Conservation (phyloP, 2,797 vertebrate genomes). For the Clarias pachynema region DNA sequence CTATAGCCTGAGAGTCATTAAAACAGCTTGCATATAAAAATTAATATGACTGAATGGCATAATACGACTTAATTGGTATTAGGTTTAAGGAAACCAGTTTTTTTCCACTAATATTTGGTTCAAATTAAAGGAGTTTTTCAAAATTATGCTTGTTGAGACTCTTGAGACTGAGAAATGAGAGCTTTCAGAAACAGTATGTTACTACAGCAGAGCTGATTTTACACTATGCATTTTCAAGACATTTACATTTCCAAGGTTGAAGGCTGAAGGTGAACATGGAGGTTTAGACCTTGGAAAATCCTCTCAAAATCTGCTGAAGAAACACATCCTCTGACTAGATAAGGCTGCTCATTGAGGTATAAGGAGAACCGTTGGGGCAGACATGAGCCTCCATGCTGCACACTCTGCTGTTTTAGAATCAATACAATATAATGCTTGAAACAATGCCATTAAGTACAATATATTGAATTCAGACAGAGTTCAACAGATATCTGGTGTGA, state of each 20-base stretch:
- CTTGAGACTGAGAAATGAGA: not conserved
- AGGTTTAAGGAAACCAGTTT: not conserved
- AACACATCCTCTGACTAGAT: not conserved
- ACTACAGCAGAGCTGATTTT: not conserved
- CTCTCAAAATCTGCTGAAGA: not conserved
- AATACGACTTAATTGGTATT: not conserved
- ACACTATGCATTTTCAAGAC: not conserved
- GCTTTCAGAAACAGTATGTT: not conserved
- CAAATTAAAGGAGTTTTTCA: not conserved
- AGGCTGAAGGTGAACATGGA: not conserved
- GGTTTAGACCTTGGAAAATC: not conserved
- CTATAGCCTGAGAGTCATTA: not conserved
- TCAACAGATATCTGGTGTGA: no score
- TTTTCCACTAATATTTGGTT: no score
- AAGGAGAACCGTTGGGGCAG: not conserved
- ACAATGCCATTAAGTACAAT: no score
- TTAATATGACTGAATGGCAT: not conserved
- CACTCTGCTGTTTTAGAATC: not conserved
- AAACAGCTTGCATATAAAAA: not conserved
- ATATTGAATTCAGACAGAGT: no score
- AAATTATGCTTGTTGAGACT: not conserved
- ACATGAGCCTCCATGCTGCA: not conserved
- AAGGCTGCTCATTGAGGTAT: not conserved
- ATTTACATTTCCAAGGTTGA: not conserved
- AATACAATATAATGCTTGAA: not conserved